Percentiles rank a stretch among this genome's conserved stretches.
These are phyloP conservation scores for Ispidina lecontei DNA, from an alignment of 2,797 vertebrate species.

Conservation along the genomic window DNA sequence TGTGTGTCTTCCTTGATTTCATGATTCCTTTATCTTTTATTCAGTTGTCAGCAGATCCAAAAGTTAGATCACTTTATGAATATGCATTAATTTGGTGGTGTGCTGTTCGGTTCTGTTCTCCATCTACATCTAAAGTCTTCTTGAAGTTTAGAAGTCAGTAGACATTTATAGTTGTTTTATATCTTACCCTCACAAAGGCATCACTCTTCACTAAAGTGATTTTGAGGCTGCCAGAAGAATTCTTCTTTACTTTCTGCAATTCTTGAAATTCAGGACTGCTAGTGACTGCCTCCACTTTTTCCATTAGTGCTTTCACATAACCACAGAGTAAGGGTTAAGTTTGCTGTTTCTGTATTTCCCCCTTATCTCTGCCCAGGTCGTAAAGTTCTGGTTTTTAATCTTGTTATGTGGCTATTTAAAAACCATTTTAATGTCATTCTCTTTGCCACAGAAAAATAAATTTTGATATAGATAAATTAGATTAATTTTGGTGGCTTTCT, in stretches of 20 bases:
- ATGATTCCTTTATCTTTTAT: background rate
- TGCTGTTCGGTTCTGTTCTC: background rate
- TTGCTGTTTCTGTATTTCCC: background rate
- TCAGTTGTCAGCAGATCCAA: background rate
- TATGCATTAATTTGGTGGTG: background rate
- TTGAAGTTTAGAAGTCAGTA: background rate
- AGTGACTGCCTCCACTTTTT: background rate
- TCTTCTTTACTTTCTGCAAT: background rate
- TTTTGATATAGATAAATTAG: conserved; percentile 57
- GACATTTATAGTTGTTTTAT: background rate
- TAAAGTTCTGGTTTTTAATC: background rate
- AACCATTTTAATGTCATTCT: conserved; percentile 24
- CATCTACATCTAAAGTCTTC: rapidly evolving
- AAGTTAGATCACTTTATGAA: background rate
- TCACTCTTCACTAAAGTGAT: background rate
- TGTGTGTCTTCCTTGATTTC: background rate
- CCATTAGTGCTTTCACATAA: background rate
- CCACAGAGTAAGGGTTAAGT: background rate
- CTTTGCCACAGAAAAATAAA: background rate
- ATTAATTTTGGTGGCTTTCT: conserved; percentile 59
- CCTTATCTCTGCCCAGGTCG: background rate
- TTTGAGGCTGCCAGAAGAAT: background rate
- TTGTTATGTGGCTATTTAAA: conserved; percentile 43
- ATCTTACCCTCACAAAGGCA: background rate
- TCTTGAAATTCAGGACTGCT: background rate